Conservation (phyloP, 1,140 invertebrate genomes). For the Dendrolimus kikuchii region DNA sequence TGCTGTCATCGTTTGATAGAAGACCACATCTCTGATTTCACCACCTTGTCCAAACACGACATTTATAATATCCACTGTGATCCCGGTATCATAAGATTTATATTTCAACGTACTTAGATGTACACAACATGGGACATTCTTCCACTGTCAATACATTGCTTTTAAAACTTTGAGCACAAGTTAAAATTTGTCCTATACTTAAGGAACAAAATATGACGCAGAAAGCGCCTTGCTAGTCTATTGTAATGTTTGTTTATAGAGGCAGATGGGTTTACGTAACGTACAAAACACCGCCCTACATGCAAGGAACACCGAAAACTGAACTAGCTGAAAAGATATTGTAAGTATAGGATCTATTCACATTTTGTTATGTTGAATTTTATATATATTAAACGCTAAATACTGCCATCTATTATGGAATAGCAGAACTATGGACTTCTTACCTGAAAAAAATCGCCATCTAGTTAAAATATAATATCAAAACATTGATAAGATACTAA, state of each 20-base stretch:
- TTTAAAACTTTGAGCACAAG: not conserved
- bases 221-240: no score
- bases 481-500: no score
- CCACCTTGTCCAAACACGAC: slow-evolving; percentile 48
- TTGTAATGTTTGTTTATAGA: slow-evolving; percentile 34
- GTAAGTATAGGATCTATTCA: slow-evolving; percentile 1
- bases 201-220: no score
- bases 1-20: slow-evolving; percentile 56
- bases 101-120: slow-evolving; percentile 18
- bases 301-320: slow-evolving; percentile 50
- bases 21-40: slow-evolving; percentile 48
- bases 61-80: slow-evolving; percentile 20
- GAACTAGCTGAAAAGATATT: slow-evolving; percentile 37
- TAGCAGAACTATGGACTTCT: slow-evolving; percentile 5
- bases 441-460: slow-evolving; percentile 10
- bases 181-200: not conserved
- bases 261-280: slow-evolving; percentile 57
- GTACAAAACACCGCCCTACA: slow-evolving; percentile 53
- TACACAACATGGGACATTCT: slow-evolving; percentile 5
- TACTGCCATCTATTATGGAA: slow-evolving; percentile 6
- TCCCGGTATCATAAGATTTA: slow-evolving; percentile 33
- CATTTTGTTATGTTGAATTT: not conserved
- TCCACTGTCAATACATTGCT: not conserved
- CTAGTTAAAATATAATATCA: slow-evolving; percentile 8
- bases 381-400: not conserved